phyloP scores from a whole-genome alignment of 92 coral and sea anemone genomes.

The Ricordea florida region DNA sequence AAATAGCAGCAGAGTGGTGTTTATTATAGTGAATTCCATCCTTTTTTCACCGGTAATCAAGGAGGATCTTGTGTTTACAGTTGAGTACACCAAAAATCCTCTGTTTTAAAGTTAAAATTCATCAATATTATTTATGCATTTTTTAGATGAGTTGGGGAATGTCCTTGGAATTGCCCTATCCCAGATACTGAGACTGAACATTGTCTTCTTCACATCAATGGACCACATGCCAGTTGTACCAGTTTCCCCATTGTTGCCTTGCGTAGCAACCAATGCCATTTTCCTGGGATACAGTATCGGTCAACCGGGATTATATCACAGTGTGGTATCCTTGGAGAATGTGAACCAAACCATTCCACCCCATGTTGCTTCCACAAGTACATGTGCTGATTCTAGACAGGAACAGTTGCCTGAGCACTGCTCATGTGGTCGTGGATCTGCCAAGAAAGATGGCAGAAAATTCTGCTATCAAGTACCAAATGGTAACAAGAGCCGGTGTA shows the following conservation, averaged over 20 bases:
- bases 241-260: constrained; percentile 34
- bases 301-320: constrained; percentile 34
- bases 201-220: constrained; percentile 43
- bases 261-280: constrained; percentile 14
- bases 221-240: constrained; percentile 64
- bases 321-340: constrained; percentile 23
- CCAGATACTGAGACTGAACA: constrained; percentile 21
- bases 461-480: constrained; percentile 36
- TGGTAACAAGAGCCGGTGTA: too few species aligned
- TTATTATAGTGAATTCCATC: too few species aligned
- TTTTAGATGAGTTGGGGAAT: constrained; percentile 55
- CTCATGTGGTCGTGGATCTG: constrained; percentile 55
- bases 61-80: too few species aligned
- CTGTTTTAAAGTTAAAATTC: not conserved
- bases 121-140: not conserved
- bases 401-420: constrained; percentile 13
- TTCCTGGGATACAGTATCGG: constrained; percentile 41
- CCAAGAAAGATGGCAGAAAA: constrained; percentile 56
- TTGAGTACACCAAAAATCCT: too few species aligned
- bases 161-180: constrained; percentile 34
- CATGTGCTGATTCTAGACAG: not conserved
- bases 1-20: too few species aligned
- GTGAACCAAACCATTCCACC: constrained; percentile 1
- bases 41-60: too few species aligned
- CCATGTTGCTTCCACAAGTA: constrained; percentile 5